Evolutionary conservation across 1,140 invertebrate genomes (phyloP), one percentile per base, ranked within the genome.

Genomic region (Papilio helenus): DNA sequence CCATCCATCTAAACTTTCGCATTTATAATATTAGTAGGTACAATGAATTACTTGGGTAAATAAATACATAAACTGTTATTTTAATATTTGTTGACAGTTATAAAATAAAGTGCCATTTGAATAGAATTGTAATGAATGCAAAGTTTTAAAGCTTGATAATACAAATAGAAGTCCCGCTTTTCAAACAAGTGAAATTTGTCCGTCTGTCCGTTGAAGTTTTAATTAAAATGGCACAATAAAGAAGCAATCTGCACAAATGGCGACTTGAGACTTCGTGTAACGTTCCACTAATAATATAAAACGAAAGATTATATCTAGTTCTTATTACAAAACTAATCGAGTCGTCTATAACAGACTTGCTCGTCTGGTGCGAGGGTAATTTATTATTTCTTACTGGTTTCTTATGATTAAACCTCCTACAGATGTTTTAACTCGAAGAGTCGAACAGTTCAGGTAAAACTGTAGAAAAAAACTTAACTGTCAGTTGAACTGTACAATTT

Each of bases 111-210:
- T 29, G 29, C 29, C 26, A 68, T 26, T 68, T 68, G 23, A 68
- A 68, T 68, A 68, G 61, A 68, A 29, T 10, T 2, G 4, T 3
- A 34, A 68, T 18, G 61, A 68, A 68, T 29, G 58, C 20, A 61
- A 61, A 61, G 23, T 61, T 68, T 16, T 16, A 68, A 68, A 68
- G 61, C 23, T 68, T 68, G 16, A 29, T 34, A 14, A 68, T 26
- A 16, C 20, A 68, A 34, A 68, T 68, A 68, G 23, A 68, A 68
- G 61, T 68, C 58, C 23, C 26, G 23, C 26, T 68, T 68, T 65
- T 68, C 61, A 34, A 68, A 68, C 61, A 68, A 68, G 26, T 68
- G 61, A 68, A 68, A 68, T 68, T 68, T 68, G 61, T 68, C 61
- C 61, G 61, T 68, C 26, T 68, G 61, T 68, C 61, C 61, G 26